Evolutionary conservation across 2,888 invertebrate genomes (phyloP).

Genomic region (Dicranocentrus wangi): DNA sequence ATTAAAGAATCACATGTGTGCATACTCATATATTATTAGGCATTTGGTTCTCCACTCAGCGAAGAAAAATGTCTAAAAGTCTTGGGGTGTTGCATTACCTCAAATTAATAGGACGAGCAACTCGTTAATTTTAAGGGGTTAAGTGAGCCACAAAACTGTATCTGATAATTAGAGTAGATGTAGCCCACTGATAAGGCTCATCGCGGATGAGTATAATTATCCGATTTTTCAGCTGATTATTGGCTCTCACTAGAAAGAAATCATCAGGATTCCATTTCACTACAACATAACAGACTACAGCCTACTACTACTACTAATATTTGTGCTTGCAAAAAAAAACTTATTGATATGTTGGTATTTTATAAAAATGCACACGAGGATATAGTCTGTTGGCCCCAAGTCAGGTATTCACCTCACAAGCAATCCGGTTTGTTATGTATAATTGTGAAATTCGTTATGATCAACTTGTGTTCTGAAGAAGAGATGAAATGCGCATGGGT

Average conservation of each 20-base stretch:
- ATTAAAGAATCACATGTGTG: not conserved
- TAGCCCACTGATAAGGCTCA: slow-evolving; percentile 19
- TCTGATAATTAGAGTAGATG: slow-evolving; percentile 21
- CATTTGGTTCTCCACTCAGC: no score
- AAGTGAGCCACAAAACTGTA: slow-evolving; percentile 9
- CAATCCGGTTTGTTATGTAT: slow-evolving; percentile 34
- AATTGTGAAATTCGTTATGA: not conserved
- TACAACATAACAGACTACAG: not conserved
- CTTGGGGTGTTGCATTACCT: slow-evolving; percentile 38
- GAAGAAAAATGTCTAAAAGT: no score
- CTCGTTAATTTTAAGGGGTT: slow-evolving; percentile 3
- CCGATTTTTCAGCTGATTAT: slow-evolving; percentile 1
- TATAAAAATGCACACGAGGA: slow-evolving; percentile 34
- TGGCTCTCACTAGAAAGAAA: slow-evolving; percentile 1
- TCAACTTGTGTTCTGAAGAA: no score
- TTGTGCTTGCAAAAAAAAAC: not conserved
- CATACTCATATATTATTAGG: not conserved
- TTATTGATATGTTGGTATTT: slow-evolving; percentile 2
- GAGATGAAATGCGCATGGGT: no score
- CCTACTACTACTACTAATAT: not conserved
- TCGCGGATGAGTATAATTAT: slow-evolving; percentile 29
- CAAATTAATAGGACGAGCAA: slow-evolving; percentile 28
- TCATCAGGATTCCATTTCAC: not conserved
- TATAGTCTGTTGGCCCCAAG: slow-evolving; percentile 22
- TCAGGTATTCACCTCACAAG: slow-evolving; percentile 20